These are phyloP conservation scores for Laodelphax striatellus DNA, from an alignment of 1,140 invertebrate species.

Conservation along the genomic window DNA sequence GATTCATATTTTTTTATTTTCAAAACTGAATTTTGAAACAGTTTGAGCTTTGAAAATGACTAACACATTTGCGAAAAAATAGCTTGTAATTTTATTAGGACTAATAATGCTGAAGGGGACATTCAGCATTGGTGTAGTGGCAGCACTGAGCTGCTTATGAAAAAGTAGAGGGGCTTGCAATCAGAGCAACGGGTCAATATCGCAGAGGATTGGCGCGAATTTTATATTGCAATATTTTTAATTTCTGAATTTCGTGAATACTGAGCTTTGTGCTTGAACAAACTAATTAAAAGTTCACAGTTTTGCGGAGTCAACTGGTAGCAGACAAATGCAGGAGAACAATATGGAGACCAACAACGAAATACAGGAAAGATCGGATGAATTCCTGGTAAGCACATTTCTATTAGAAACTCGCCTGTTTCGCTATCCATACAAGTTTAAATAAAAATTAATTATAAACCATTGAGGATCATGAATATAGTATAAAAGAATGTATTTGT, in stretches of 20 bases:
- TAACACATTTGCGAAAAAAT: too few species aligned
- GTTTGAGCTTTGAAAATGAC: too few species aligned
- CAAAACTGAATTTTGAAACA: too few species aligned
- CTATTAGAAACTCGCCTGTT: too few species aligned
- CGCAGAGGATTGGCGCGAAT: background rate
- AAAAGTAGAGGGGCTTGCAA: background rate
- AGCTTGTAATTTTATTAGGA: too few species aligned
- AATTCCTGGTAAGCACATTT: background rate
- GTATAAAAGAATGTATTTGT: too few species aligned
- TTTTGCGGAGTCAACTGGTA: background rate
- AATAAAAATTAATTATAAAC: too few species aligned
- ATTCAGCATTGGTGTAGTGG: background rate
- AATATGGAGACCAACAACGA: conserved; percentile 1
- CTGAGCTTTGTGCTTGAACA: background rate
- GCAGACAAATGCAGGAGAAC: background rate
- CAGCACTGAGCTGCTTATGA: background rate
- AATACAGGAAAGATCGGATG: conserved; percentile 1
- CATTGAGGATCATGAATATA: too few species aligned
- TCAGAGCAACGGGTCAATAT: conserved; percentile 1
- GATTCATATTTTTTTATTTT: too few species aligned
- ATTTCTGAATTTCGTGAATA: background rate
- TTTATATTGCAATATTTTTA: conserved; percentile 1
- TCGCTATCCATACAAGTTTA: too few species aligned
- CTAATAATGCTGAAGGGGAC: too few species aligned
- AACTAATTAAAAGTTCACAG: background rate